Evolutionary conservation across 2,113 vertebrate genomes (phyloP), one percentile per base, ranked within the genome.

Genomic region (Callaeas wilsoni): DNA sequence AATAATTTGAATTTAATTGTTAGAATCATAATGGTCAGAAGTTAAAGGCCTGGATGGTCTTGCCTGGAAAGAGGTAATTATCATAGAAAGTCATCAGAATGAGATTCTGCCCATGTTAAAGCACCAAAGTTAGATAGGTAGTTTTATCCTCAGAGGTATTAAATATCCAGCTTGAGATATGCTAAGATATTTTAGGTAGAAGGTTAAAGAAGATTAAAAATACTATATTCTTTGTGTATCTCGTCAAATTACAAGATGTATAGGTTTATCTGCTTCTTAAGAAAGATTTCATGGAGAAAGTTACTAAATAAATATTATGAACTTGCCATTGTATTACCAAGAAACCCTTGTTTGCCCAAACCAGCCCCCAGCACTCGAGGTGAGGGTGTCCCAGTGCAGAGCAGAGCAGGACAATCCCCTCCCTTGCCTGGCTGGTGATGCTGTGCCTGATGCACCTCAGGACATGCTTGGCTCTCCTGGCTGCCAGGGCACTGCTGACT

Each of bases 351-450:
- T 27, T 37, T 50, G 7, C 18, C 35, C 21, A 32, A 27, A 42
- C 3, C 17, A 18, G 18, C 10, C 5, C 35, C 8, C 22, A 32
- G 5, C 4, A 16, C 20, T 47, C 0, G 0, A 47, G 56, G 6
- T 55, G 21, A 25, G 12, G 4, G 55, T 0, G 0, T 30, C 5
- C 9, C 39, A 53, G 23, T 0, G 1, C 55, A 69, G n/a, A 35
- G 62, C 25, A 68, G 47, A 55, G n/a, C 3, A 0, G 62, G n/a
- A 76, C 25, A 55, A 62, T 47, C 17, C 26, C 46, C 16, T 76
- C 20, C n/a, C 21, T 47, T 21, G n/a, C 32, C 25, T 0, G 0
- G 11, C 33, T 68, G 60, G 52, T 0, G 0, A 30, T 75, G 39
- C 7, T n/a, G 30, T 68, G 20, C 30, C 53, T 53, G 60, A 21